Conservation (phyloP, 2,113 vertebrate genomes). For the Eptesicus fuscus region DNA sequence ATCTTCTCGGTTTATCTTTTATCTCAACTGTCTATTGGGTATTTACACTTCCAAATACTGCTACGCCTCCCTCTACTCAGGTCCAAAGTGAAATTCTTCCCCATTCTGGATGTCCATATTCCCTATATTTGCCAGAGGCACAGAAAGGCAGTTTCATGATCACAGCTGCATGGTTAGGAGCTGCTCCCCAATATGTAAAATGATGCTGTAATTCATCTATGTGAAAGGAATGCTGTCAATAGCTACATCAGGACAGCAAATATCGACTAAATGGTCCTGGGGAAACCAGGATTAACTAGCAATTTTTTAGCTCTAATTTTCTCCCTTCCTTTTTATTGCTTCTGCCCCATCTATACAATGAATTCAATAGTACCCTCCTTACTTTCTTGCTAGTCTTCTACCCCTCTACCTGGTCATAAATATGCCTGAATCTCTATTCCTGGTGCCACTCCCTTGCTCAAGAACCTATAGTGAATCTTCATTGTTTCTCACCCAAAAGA, state of each 20-base stretch:
- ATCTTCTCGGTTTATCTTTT: background rate
- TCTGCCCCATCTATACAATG: background rate
- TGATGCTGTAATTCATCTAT: background rate
- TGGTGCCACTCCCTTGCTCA: background rate
- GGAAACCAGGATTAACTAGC: background rate
- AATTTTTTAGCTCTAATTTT: background rate
- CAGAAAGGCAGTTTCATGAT: background rate
- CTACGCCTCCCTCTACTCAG: background rate
- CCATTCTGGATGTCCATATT: background rate
- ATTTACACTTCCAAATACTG: background rate
- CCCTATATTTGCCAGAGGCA: background rate
- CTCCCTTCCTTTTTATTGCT: background rate
- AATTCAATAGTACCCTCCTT: background rate
- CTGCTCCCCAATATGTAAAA: background rate
- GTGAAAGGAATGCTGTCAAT: background rate
- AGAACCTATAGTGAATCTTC: background rate
- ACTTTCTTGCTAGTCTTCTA: background rate
- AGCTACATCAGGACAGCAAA: background rate
- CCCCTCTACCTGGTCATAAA: background rate
- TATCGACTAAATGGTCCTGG: background rate
- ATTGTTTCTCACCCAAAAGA: background rate
- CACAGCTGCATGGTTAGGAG: background rate
- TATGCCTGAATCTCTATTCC: background rate
- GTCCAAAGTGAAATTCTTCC: background rate
- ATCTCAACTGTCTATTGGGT: background rate